Evolutionary conservation across 2,888 invertebrate genomes (phyloP).

Genomic region (Mythimna lalbum): DNA sequence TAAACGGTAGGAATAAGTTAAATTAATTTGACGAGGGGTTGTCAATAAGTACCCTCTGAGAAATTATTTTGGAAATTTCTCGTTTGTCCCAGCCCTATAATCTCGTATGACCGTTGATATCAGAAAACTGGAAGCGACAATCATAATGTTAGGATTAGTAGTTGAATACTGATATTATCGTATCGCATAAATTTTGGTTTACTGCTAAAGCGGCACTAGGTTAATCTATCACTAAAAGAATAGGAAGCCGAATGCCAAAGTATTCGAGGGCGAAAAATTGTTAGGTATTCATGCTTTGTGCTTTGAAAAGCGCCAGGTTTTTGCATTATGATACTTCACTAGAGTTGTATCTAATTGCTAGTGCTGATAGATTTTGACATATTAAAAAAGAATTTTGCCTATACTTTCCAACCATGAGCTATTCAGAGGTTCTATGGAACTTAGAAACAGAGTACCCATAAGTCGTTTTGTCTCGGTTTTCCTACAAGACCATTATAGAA

Average conservation of each 20-base stretch:
- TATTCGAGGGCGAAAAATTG: neutral
- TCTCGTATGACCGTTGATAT: constrained; percentile 54
- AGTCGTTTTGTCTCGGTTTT: neutral
- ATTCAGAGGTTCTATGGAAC: neutral
- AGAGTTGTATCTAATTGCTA: too few relatives aligned
- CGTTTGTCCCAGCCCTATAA: constrained; percentile 61
- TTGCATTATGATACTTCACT: neutral
- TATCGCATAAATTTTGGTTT: neutral
- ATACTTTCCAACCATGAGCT: too few relatives aligned
- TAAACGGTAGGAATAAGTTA: constrained; percentile 59
- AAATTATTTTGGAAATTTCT: constrained; percentile 72
- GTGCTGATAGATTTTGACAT: neutral
- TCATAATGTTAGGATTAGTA: neutral
- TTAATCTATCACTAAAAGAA: neutral
- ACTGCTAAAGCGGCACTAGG: neutral
- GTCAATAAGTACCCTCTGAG: constrained; percentile 68
- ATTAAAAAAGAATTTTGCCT: neutral
- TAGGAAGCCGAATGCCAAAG: neutral
- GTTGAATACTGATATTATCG: neutral
- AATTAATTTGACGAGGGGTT: constrained; percentile 64
- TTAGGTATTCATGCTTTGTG: too few relatives aligned
- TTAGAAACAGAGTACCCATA: neutral
- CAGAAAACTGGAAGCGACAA: constrained; percentile 53
- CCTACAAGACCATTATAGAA: neutral
- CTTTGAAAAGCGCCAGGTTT: neutral